Evolutionary conservation across 1,140 invertebrate species (phyloP), one percentile per base, ranked within the genome.

Genomic region (Drusus annulatus): DNA sequence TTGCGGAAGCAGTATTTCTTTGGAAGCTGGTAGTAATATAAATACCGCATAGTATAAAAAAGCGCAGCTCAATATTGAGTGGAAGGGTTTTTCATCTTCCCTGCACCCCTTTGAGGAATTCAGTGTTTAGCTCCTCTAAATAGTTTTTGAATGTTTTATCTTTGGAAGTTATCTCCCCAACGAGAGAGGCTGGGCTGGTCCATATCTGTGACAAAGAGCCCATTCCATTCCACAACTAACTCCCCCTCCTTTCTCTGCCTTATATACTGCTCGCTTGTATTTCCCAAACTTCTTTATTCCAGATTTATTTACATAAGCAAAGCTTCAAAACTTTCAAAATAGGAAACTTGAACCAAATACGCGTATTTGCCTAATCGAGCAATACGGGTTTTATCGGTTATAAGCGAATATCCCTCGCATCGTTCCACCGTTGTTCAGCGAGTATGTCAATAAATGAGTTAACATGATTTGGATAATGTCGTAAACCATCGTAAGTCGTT

Each of bases 131-230:
- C 81, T 75, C 63, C 62, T 52, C 65, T 82, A 82, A 82, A 82
- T 82, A 82, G 78, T 82, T 82, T 81, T 76, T 80, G 81, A 82
- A 82, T 79, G 78, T 82, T 82, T 82, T 82, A 82, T 82, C 81
- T 79, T 73, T 50, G 62, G 75, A 69, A 50, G 62, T 65, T 65
- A 31, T 60, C 56, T 17, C 65, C 65, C n/a, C 21, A 45, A 36
- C 74, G 51, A 45, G n/a, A 62, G 31, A 75, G 60, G 45, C 62
- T 65, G 45, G 65, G n/a, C 36, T 36, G 25, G 51, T 71, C 60
- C 62, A 73, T 76, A 50, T 58, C 50, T 58, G 68, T 71, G 51
- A 25, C 45, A 28, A 45, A 56, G 4, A 60, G 31, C 73, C 68
- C 60, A 68, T 50, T 62, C 25, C 63, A 69, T 8, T n/a, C 17